These are phyloP conservation scores for Tenthredo livida DNA, from an alignment of 2,888 invertebrate genomes.

Conservation along the genomic window DNA sequence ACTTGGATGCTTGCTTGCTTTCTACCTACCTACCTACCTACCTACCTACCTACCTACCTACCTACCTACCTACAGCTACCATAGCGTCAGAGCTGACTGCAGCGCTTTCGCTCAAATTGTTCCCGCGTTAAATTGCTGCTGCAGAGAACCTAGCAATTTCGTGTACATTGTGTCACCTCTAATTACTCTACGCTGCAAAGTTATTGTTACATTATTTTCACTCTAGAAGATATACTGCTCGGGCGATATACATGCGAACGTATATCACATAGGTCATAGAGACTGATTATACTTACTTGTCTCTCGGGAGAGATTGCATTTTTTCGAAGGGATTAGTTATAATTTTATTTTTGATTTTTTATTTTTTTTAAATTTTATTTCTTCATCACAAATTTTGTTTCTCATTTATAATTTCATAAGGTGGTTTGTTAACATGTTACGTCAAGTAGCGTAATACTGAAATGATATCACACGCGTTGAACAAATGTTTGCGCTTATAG, in stretches of 20 bases:
- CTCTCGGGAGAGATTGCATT: no score
- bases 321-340: neutral
- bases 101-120: conserved; percentile 51
- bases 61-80: neutral
- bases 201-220: conserved; percentile 45
- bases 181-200: conserved; percentile 49
- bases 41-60: conserved; percentile 11
- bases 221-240: conserved; percentile 10
- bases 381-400: neutral
- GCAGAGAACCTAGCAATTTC: conserved; percentile 44
- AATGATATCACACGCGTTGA: neutral
- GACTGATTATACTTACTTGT: neutral
- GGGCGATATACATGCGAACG: neutral
- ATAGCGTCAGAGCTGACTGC: conserved; percentile 44
- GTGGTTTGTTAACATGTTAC: neutral
- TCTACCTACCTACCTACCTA: neutral
- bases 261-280: neutral
- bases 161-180: conserved; percentile 51
- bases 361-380: neutral
- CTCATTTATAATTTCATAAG: neutral
- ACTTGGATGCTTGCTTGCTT: neutral
- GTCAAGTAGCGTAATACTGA: neutral
- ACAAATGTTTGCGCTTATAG: conserved; percentile 17
- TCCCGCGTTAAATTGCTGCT: conserved; percentile 49
- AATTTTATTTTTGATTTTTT: neutral